Evolutionary conservation across 2,888 invertebrate species (phyloP), one percentile per base, ranked within the genome.

Genomic region (Phyllotreta cruciferae): DNA sequence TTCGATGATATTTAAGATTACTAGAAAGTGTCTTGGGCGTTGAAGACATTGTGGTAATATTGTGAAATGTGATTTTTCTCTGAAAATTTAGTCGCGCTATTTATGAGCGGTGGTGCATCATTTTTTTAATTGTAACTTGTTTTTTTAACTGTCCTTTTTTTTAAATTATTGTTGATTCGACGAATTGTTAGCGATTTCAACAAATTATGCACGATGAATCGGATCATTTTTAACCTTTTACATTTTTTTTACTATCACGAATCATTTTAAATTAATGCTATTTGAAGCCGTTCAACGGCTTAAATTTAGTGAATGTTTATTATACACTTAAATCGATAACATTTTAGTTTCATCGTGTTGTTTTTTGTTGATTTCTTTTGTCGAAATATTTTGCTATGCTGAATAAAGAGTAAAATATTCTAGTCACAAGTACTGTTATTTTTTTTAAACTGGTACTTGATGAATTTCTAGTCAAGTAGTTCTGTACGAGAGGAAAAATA

Each of bases 401-500:
- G 54, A 63, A 61, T 55, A 63, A 50, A 62, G 68, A 67, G 66
- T 66, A 66, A 67, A 71, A 66, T 24, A 24, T 69, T 73, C 73
- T 73, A 73, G 73, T 73, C 73, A 62, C 71, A 70, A 73, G 74
- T 74, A 67, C 67, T 63, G 54, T 62, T 66, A 67, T 73, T 72
- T 71, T 74, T 73, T 70, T 70, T 71, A 55, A 67, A 71, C 63
- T 58, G 71, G 73, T 73, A 73, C 73, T 74, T 73, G 75, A 64
- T 68, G 65, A 64, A 72, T 68, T 65, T 75, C 75, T 75, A 75
- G 75, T 75, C 75, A 74, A 66, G 69, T 70, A 74, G 68, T 70
- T 60, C 67, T 70, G 69, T 63, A 64, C 62, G 66, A 65, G 65
- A 68, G 53, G 55, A 49, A 66, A 64, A 66, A 67, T 55, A 65